Evolutionary conservation across 2,113 vertebrate species (phyloP).

Genomic region (Gymnorhina tibicen): DNA sequence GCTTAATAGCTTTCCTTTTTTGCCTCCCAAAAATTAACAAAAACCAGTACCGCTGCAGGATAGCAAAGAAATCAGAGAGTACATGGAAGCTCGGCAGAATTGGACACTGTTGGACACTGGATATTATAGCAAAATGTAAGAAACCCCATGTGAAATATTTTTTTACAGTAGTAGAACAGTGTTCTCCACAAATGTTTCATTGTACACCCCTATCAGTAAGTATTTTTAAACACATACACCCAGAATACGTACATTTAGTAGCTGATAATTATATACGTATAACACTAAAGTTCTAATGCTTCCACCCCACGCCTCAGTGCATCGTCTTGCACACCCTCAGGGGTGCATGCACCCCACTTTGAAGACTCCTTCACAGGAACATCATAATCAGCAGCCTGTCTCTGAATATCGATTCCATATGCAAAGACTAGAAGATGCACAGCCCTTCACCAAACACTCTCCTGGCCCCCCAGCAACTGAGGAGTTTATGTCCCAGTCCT

Average conservation of each 20-base stretch:
- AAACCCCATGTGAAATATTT: background rate
- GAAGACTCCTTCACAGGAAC: background rate
- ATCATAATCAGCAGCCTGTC: background rate
- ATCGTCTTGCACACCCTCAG: accelerated
- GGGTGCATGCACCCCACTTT: background rate
- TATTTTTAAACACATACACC: background rate
- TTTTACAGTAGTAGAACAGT: background rate
- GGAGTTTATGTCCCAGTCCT: background rate
- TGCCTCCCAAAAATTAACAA: background rate
- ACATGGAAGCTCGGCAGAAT: background rate
- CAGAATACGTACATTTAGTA: background rate
- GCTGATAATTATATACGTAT: background rate
- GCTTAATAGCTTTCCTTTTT: background rate
- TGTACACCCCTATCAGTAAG: too few species aligned
- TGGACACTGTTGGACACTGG: background rate
- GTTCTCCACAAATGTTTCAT: background rate
- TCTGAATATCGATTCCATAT: background rate
- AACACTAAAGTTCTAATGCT: background rate
- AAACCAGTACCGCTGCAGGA: background rate
- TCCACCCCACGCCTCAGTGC: background rate
- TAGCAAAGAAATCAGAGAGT: background rate
- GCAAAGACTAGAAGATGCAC: background rate
- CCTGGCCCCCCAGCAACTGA: too few species aligned
- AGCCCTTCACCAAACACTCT: background rate
- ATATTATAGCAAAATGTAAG: background rate